Base-by-base conservation (phyloP, 2,113 vertebrate genomes). In the Pollimyrus isidori region DNA sequence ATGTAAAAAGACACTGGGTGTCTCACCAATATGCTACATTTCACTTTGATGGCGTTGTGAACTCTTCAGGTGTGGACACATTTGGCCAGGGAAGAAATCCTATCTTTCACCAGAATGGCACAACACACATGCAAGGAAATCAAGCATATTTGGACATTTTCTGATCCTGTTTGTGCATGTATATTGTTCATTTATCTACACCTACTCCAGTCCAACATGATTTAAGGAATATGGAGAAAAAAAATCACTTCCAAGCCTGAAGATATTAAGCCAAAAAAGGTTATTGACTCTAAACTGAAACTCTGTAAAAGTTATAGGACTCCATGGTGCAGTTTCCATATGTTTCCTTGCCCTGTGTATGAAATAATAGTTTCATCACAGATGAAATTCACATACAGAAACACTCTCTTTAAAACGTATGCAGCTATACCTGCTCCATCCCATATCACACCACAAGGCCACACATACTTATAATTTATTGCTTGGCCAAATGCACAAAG, bases 1-100 rank as follows among this genome's bases (percentile, higher is more conserved):
- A 56, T 89, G 89, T 89, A 73, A 86, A 89, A 87, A 69, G 89
- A 89, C 86, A 86, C 83, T 30, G n/a, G 7, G 45, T 89, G 89
- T 89, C 89, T 86, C 56, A 73, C 45, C 35, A 39, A 86, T 49
- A 50, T 50, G 58, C 50, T 50, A 19, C 1, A n/a, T 50, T 69
- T 69, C 84, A 89, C 48, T 73, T 86, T 46, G 82, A 84, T 58
- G 45, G n/a, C 23, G 52, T 39, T 84, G 39, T 86, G 53, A 65
- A 86, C n/a, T 39, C 23, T 19, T 89, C 89, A 73, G 53, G 53
- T 86, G 50, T 35, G 48, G 82, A 89, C 42, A 65, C 56, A 86
- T 73, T 30, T 35, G 56, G 87, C 48, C 45, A 86, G 58, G 42
- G 58, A 85, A 62, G 58, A 83, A 86, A 69, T 46, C 30, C 26